Evolutionary conservation across 2,888 invertebrate genomes (phyloP).

Genomic region (Reticulitermes lucifugus): DNA sequence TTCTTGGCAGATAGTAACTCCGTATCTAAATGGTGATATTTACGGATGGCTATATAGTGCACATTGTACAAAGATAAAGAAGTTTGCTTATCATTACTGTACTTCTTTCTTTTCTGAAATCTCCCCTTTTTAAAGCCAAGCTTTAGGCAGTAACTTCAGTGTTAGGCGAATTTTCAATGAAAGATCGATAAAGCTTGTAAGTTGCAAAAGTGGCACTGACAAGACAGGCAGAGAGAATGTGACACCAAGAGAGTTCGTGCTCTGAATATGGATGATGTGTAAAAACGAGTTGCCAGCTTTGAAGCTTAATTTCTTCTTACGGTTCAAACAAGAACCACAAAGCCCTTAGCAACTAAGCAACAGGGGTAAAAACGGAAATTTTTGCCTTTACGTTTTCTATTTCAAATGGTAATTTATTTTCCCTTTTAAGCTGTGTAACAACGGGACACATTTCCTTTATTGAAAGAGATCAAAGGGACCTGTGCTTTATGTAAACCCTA

Average conservation of each 20-base stretch:
- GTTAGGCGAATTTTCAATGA: conserved; percentile 27
- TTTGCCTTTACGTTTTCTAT: neutral
- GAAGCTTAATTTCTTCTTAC: conserved; percentile 1
- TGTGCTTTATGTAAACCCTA: too few relatives aligned
- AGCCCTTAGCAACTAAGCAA: neutral
- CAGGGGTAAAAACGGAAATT: neutral
- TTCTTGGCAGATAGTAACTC: too few relatives aligned
- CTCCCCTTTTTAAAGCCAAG: neutral
- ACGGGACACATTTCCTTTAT: neutral
- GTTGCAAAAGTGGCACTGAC: neutral
- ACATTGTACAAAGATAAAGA: too few relatives aligned
- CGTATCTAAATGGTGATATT: too few relatives aligned
- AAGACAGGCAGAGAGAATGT: neutral
- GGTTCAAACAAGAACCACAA: neutral
- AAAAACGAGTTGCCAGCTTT: neutral
- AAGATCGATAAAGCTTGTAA: conserved; percentile 24
- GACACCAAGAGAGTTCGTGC: neutral
- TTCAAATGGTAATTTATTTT: neutral
- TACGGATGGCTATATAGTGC: too few relatives aligned
- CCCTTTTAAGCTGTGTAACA: neutral
- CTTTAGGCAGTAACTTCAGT: neutral
- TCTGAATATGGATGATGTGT: neutral
- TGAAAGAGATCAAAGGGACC: neutral
- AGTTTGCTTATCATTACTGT: too few relatives aligned
- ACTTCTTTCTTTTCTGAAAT: neutral